A percentile compares a stretch with the other conserved stretches of the same genome.
Conservation (phyloP, 2,888 invertebrate genomes). For the Dione juno region DNA sequence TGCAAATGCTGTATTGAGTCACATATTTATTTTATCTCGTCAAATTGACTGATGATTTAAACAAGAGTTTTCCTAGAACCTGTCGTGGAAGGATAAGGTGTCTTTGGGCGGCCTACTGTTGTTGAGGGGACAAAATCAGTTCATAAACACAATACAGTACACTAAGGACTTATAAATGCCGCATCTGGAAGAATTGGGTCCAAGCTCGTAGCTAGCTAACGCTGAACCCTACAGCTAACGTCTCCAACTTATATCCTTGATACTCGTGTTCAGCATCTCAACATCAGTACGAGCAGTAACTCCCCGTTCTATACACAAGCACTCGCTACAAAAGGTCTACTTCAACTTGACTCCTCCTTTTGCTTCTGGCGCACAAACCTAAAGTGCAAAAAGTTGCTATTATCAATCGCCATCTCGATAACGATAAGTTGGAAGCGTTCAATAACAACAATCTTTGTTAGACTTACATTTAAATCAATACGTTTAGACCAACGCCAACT, state of each 20-base stretch:
- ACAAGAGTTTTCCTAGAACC: conserved; percentile 37
- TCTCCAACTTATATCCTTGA: conserved; percentile 55
- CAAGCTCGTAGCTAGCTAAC: conserved; percentile 47
- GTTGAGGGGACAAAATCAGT: conserved; percentile 56
- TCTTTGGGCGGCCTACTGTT: conserved; percentile 52
- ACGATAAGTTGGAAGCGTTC: conserved; percentile 52
- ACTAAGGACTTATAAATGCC: conserved; percentile 55
- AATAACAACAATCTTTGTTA: conserved; percentile 58
- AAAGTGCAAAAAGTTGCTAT: conserved; percentile 55
- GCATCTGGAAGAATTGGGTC: conserved; percentile 53
- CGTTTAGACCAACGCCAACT: conserved; percentile 45
- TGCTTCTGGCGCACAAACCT: conserved; percentile 52
- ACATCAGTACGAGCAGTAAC: conserved; percentile 50
- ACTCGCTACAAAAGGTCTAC: conserved; percentile 54
- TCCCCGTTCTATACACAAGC: conserved; percentile 51
- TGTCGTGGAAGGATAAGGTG: conserved; percentile 56
- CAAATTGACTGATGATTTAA: conserved; percentile 40
- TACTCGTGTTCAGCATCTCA: conserved; percentile 39
- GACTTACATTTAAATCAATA: conserved; percentile 54
- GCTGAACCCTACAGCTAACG: conserved; percentile 46
- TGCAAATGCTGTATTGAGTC: conserved; percentile 58
- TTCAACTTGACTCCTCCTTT: conserved; percentile 55
- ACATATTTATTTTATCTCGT: conserved; percentile 60
- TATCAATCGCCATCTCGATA: conserved; percentile 57
- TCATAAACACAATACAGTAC: conserved; percentile 62